Evolutionary conservation across 2,888 invertebrate species (phyloP), one percentile per base, ranked within the genome.

Genomic region (Nomada hirtipes): DNA sequence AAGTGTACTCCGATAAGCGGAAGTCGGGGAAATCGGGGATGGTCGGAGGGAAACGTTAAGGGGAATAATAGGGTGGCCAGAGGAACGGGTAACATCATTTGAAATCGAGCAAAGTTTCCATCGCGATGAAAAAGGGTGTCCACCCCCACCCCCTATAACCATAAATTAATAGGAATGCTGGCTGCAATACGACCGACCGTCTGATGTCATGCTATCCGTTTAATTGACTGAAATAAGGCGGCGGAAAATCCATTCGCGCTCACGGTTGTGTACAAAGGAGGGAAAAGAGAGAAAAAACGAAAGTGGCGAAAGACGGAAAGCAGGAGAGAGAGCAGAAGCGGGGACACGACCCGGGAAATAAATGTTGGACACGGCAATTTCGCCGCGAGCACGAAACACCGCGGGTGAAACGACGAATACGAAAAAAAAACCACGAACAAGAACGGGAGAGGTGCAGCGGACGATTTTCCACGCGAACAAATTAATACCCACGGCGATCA

Each of bases 161-260:
- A 80, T 83, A 89, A 90, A 89, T 91, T 89, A 86, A 91, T 90
- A 89, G 87, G 90, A 91, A 91, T 90, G 91, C 79, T 90, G 87
- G 86, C 82, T 79, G 85, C 86, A 83, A 76, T 86, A 87, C 88
- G 84, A 78, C 80, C 63, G 71, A 82, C 83, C 63, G 86, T 86
- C 90, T 91, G 91, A 91, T 91, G 91, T 91, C 91, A 91, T 89
- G 86, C 89, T 82, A 85, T 83, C 85, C 84, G 73, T 87, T 90
- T 90, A 91, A 91, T 91, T 91, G 90, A 89, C 85, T 84, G 85
- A 91, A 91, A 91, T 91, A 89, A 52, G 90, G 87, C 84, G 88
- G 90, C 87, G 87, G 87, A 88, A 57, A 90, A 88, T 87, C 84
- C 87, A 88, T 88, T 84, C 87, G 83, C 82, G 64, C 85, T 13